phyloP scores from a whole-genome alignment of 1,140 invertebrate species.

The Heliothis subflexa region DNA sequence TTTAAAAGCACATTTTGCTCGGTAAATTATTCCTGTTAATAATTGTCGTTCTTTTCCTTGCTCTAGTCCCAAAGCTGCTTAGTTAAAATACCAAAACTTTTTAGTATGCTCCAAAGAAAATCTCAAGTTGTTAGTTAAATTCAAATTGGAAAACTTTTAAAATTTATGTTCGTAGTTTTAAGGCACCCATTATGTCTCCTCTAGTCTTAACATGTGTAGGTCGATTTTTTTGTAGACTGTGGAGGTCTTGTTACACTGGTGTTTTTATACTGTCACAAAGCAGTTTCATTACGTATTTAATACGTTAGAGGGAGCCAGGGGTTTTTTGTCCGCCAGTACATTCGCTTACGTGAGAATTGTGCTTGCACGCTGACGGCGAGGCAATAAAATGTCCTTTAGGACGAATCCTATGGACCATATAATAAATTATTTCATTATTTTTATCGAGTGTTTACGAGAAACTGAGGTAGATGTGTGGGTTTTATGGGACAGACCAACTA shows the following conservation, averaged over 20 bases:
- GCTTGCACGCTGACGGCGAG: constrained; percentile 27
- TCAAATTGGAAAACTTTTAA: constrained; percentile 80
- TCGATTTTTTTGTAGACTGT: constrained; percentile 48
- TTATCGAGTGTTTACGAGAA: constrained; percentile 39
- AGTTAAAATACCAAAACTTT: constrained; percentile 64
- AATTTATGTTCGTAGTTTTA: constrained; percentile 80
- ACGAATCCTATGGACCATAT: constrained; percentile 35
- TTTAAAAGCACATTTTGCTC: constrained; percentile 49
- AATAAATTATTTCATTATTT: constrained; percentile 50
- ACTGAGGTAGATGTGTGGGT: constrained; percentile 12
- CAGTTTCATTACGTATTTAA: constrained; percentile 50
- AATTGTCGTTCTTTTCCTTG: constrained; percentile 51
- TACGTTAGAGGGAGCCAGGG: constrained; percentile 38
- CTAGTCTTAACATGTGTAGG: constrained; percentile 67
- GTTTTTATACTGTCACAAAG: constrained; percentile 30
- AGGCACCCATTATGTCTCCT: constrained; percentile 74
- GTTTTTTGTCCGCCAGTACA: constrained; percentile 28
- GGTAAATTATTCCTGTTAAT: constrained; percentile 54
- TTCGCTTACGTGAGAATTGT: constrained; percentile 42
- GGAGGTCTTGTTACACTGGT: constrained; percentile 33
- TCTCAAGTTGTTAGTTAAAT: constrained; percentile 80
- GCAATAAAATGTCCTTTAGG: constrained; percentile 40
- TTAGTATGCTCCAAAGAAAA: constrained; percentile 71
- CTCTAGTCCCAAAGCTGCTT: constrained; percentile 52
- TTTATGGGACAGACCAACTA: background rate